Percentiles rank a stretch among this genome's conserved stretches.
Evolutionary conservation across 2,113 vertebrate species (phyloP).

Genomic region (Centropristis striata): DNA sequence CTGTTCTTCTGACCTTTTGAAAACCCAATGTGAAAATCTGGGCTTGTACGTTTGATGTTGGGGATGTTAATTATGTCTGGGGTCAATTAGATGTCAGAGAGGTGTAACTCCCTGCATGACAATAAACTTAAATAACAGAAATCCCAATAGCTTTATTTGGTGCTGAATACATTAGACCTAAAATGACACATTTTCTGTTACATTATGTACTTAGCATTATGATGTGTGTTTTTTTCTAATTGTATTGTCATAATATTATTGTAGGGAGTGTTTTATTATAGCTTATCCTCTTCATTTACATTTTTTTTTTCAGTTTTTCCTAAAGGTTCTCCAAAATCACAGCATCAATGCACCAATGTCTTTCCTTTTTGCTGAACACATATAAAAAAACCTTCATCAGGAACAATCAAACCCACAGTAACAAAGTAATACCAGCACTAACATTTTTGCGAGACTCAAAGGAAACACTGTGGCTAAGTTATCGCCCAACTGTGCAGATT

Average conservation of each 20-base stretch:
- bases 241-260: neutral
- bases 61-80: neutral
- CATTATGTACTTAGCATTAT: too few relatives aligned
- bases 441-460: conserved; percentile 4
- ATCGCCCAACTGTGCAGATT: neutral
- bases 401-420: neutral
- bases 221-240: neutral
- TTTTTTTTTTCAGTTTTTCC: too few relatives aligned
- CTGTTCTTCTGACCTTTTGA: neutral
- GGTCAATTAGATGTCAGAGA: neutral
- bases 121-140: neutral
- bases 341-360: neutral
- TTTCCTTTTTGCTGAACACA: conserved; percentile 11
- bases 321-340: too few relatives aligned
- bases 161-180: neutral
- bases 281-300: too few relatives aligned
- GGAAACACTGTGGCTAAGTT: neutral
- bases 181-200: neutral
- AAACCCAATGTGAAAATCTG: neutral
- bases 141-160: neutral
- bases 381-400: neutral
- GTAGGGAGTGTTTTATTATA: neutral
- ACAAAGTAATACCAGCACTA: neutral
- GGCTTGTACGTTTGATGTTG: neutral
- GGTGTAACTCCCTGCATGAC: neutral